Evolutionary conservation across 2,888 invertebrate species (phyloP).

Genomic region (Himalopsyche kuldschensis): DNA sequence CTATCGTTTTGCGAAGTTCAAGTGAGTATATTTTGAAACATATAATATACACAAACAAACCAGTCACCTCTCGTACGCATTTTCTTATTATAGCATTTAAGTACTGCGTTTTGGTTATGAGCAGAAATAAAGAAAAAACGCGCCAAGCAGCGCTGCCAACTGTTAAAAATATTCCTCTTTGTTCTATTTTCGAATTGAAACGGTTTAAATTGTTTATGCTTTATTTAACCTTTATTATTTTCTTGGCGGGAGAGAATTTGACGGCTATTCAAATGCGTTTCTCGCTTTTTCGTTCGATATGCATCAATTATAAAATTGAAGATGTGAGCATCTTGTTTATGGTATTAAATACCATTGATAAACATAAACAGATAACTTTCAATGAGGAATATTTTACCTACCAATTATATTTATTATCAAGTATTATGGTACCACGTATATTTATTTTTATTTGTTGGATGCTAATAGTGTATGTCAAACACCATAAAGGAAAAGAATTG

Average conservation of each 20-base stretch:
- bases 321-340: neutral
- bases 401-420: no score
- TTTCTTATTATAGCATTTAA: neutral
- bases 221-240: constrained; percentile 25
- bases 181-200: constrained; percentile 28
- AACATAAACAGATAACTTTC: neutral
- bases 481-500: no score
- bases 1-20: neutral
- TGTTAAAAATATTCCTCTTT: constrained; percentile 28
- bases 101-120: neutral
- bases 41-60: neutral
- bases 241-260: constrained; percentile 29
- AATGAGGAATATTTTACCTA: no score
- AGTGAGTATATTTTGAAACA: neutral
- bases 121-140: constrained; percentile 10
- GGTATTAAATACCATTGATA: neutral
- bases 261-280: neutral
- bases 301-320: no score
- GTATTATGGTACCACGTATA: no score
- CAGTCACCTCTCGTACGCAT: neutral
- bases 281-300: neutral
- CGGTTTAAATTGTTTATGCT: constrained; percentile 24
- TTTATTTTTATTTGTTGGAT: no score
- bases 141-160: constrained; percentile 18
- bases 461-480: no score